Percentiles rank a stretch among this genome's conserved stretches.
Conservation (phyloP, 2,888 invertebrate species). For the Cheilosia vernalis region DNA sequence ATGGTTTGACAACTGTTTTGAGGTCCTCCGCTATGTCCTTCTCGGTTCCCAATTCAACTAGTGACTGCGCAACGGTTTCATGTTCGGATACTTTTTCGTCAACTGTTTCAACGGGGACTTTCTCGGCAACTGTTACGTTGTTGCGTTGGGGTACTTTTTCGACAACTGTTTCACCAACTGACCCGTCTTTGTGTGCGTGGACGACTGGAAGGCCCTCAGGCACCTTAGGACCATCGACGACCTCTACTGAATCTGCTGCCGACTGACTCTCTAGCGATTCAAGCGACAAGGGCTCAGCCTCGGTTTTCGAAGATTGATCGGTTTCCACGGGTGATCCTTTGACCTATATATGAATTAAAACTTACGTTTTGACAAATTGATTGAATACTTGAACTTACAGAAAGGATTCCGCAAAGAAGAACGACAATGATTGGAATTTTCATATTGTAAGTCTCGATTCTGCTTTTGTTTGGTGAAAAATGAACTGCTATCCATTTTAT, state of each 20-base stretch:
- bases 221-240: not conserved
- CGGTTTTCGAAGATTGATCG: not conserved
- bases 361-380: not conserved
- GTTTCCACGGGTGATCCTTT: slow-evolving; percentile 48
- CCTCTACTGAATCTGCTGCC: not conserved
- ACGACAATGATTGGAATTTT: slow-evolving; percentile 34
- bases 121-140: not conserved
- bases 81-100: too few relatives aligned
- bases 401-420: slow-evolving; percentile 44
- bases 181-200: not conserved
- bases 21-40: not conserved
- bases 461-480: slow-evolving; percentile 1
- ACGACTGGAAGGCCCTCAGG: not conserved
- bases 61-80: not conserved
- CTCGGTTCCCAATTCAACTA: not conserved
- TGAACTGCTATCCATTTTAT: slow-evolving; percentile 26
- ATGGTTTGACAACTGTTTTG: not conserved
- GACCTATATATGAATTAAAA: slow-evolving; percentile 21
- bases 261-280: not conserved
- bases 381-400: slow-evolving; percentile 35
- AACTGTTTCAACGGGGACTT: not conserved
- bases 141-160: not conserved
- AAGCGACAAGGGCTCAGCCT: not conserved
- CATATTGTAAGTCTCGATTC: slow-evolving; percentile 10
- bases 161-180: not conserved